Evolutionary conservation across 2,888 invertebrate species (phyloP).

Genomic region (Limnephilus marmoratus): DNA sequence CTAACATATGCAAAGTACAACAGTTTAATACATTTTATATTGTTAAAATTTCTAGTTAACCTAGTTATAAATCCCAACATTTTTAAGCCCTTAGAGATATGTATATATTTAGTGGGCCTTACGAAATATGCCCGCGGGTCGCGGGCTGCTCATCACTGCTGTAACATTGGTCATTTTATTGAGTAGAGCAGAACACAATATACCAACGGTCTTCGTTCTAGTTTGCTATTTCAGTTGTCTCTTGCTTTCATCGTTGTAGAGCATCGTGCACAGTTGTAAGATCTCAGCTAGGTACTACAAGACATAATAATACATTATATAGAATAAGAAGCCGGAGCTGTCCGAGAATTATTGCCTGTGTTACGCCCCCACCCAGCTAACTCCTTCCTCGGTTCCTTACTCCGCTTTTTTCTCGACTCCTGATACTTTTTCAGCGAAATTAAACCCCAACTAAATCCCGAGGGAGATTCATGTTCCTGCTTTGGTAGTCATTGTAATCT

Average conservation of each 20-base stretch:
- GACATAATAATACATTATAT: background rate
- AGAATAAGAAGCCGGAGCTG: conserved; percentile 18
- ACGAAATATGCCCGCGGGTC: no score
- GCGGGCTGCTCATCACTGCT: no score
- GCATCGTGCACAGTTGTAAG: background rate
- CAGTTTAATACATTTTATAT: no score
- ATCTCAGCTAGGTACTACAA: background rate
- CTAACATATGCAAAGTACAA: no score
- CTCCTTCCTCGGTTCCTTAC: background rate
- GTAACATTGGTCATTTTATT: no score
- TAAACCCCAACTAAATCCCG: background rate
- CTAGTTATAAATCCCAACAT: no score
- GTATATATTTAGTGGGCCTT: no score
- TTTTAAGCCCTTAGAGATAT: no score
- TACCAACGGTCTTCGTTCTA: no score
- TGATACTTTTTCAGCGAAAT: conserved; percentile 15
- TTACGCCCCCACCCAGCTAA: conserved; percentile 49
- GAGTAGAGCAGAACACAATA: no score
- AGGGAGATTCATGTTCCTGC: background rate
- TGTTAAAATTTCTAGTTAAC: no score
- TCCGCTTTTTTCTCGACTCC: background rate
- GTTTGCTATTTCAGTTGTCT: no score
- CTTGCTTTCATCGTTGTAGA: background rate
- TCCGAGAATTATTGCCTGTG: conserved; percentile 62
- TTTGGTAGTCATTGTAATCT: background rate